Percentiles rank a stretch among this genome's conserved stretches.
Conservation (phyloP, 2,113 vertebrate species). For the Diadophis punctatus region DNA sequence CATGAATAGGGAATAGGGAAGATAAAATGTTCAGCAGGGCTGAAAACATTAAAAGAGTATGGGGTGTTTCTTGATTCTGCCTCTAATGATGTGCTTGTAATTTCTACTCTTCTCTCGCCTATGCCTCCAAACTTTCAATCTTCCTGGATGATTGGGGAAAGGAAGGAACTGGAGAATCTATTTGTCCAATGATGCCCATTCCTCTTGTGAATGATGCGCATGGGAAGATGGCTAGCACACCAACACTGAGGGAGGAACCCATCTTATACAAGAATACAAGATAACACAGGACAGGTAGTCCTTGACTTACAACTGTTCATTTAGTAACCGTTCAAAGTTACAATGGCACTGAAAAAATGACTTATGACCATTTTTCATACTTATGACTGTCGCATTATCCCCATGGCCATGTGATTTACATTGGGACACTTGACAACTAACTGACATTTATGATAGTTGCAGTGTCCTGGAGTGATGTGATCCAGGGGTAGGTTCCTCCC, state of each 20-base stretch:
- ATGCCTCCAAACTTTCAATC: not conserved
- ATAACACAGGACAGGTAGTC: not conserved
- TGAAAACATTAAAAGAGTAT: not conserved
- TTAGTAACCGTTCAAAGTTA: no score
- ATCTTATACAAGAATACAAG: not conserved
- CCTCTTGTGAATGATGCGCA: not conserved
- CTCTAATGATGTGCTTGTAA: not conserved
- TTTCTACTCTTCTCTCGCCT: not conserved
- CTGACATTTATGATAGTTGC: no score
- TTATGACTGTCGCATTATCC: no score
- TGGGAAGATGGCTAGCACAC: not conserved
- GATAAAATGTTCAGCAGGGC: not conserved
- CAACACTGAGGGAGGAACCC: not conserved
- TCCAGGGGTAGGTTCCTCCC: no score
- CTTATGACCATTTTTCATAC: no score
- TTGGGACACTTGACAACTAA: no score
- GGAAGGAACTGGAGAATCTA: not conserved
- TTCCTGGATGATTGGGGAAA: not conserved
- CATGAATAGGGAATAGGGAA: not conserved
- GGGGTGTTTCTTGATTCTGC: not conserved
- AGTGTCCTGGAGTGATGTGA: no score
- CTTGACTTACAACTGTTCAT: no score
- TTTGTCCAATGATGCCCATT: not conserved
- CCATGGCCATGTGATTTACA: no score
- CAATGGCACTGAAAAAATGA: no score